phyloP scores from a whole-genome alignment of 2,888 invertebrate genomes.

The Pelosia muscerda region DNA sequence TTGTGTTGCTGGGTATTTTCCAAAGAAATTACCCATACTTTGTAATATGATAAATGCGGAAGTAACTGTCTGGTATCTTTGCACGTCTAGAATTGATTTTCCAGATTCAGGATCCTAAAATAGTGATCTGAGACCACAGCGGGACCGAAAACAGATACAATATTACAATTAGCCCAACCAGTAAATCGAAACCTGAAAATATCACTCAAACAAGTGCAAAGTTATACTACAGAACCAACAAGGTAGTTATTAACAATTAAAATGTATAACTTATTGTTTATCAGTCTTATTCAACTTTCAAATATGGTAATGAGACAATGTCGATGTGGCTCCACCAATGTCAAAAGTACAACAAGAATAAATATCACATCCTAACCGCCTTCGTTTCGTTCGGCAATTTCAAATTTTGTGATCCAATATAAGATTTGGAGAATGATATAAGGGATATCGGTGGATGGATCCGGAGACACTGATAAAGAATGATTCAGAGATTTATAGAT shows the following conservation, averaged over 20 bases:
- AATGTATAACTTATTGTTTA: background rate
- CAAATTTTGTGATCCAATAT: background rate
- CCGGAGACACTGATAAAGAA: too few species aligned
- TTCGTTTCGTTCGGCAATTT: background rate
- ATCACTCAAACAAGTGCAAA: background rate
- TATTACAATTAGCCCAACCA: background rate
- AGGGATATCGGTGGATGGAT: too few species aligned
- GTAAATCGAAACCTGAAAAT: background rate
- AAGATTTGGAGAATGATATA: too few species aligned
- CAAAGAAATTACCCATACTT: background rate
- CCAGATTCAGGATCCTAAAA: too few species aligned
- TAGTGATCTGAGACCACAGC: background rate
- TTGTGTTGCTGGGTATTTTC: background rate
- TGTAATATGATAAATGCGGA: background rate
- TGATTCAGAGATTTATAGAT: too few species aligned
- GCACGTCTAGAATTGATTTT: background rate
- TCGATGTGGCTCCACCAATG: background rate
- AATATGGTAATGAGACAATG: background rate
- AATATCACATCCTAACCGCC: background rate
- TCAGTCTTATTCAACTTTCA: slow-evolving; percentile 3
- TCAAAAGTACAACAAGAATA: slow-evolving; percentile 2
- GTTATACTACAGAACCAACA: background rate
- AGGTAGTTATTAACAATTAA: background rate
- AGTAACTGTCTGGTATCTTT: background rate
- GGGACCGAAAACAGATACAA: background rate